Evolutionary conservation across 1,140 invertebrate species (phyloP), one percentile per base, ranked within the genome.

Genomic region (Cherax destructor): DNA sequence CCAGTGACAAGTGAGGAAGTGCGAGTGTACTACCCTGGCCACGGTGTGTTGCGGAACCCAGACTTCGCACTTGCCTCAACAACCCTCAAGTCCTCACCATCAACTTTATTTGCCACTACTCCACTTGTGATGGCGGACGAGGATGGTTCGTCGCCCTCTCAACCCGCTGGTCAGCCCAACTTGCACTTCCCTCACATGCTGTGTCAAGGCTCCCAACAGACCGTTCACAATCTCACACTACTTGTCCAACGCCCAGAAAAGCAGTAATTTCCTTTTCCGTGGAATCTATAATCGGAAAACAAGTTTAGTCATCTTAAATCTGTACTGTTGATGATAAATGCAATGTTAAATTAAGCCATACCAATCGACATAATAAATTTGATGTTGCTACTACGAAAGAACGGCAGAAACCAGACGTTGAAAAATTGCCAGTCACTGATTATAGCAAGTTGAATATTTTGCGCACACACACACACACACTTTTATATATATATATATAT

Each of bases 281-380:
- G 47, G 92, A 93, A 30, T 93, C 92, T 7, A 93, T 93, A 69
- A 93, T 93, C 18, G 92, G 92, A 7, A 91, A 91, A 61, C 90
- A 86, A 59, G 78, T 47, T 56, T 56, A 56, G 52, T 6, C 52
- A 56, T 56, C 9, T 56, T 56, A 10, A 41, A 41, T 41, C 30
- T 41, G 30, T 56, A 1, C 13, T 56, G 52, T 56, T 56, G 9
- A 13, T 56, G 52, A 56, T 10, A 56, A 9, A 10, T 13, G 9
- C 13, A 56, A 56, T 56, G 52, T 4, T 6, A 56, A 1, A 13
- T 6, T 10, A 56, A 10, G 13, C 52, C 52, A 56, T 13, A 56
- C 13, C 9, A 56, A 56, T 56, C 52, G 52, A 5, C 52, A 56
- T 9, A 1, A 4, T 56, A 9, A 56, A 56, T 13, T 10, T 10